Evolutionary conservation across 2,113 vertebrate genomes (phyloP).

Genomic region (Ceratotherium simum): DNA sequence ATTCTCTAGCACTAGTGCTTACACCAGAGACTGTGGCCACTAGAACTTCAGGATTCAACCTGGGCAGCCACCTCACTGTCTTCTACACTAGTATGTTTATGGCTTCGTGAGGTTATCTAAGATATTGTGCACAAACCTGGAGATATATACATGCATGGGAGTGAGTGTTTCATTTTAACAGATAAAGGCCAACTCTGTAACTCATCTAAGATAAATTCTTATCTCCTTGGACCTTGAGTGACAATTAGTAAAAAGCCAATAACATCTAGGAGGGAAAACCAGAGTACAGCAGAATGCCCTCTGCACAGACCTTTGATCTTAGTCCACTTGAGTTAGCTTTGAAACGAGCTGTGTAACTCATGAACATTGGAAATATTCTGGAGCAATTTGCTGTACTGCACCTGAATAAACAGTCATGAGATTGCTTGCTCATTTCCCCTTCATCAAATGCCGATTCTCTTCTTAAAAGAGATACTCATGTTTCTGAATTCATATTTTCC

Average conservation of each 20-base stretch:
- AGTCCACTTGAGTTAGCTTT: background rate
- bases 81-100: background rate
- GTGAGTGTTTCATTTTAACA: constrained; percentile 6
- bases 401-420: constrained; percentile 56
- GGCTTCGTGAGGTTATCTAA: background rate
- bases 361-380: background rate
- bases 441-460: background rate
- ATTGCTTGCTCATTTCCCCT: background rate
- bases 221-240: constrained; percentile 23
- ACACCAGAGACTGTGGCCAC: background rate
- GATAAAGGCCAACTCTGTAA: background rate
- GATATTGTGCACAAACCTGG: background rate
- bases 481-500: constrained; percentile 59
- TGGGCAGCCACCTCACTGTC: background rate
- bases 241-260: constrained; percentile 16
- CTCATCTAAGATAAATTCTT: background rate
- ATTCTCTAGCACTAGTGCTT: background rate
- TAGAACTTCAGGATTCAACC: background rate
- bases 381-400: background rate
- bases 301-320: constrained; percentile 41
- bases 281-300: background rate
- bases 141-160: background rate
- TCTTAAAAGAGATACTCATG: background rate
- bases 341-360: constrained; percentile 34
- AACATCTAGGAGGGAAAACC: constrained; percentile 28